Base-by-base conservation (phyloP, 2,113 vertebrate species). In the Regulus satrapa region DNA sequence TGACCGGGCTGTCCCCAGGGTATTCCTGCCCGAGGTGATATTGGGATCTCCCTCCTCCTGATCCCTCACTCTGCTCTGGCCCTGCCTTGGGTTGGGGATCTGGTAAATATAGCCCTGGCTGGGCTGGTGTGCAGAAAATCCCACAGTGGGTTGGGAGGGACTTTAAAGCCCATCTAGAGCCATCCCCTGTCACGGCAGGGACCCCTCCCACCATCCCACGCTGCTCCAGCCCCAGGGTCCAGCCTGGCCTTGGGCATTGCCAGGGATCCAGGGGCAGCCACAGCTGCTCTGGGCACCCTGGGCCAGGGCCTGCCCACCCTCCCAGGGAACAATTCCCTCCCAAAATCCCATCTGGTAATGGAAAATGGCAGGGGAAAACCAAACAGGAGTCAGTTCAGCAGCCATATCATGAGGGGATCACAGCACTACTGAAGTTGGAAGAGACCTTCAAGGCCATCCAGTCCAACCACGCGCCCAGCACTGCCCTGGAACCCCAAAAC, bases 241-340 rank as follows among this genome's bases (percentile, higher is more conserved):
- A 76, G 0, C 64, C 64, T 48, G 85, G 40, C 64, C 48, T 55
- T 2, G 56, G 56, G 0, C 64, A 78, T 40, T 62, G 9, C 83
- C 83, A 87, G 64, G 64, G 40, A 54, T 62, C 31, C 79, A 82
- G 74, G 55, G 36, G 71, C 62, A 51, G 31, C 43, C 59, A 20
- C 61, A 75, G 52, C 61, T 75, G 2, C 82, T 75, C 71, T 66
- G 82, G 23, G 20, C 32, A 86, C 12, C 18, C 72, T 68, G 63
- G 45, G 46, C 84, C 84, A 69, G 55, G 51, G n/a, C 63, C 64
- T 71, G 2, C 8, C 10, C 64, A 55, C 24, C n/a, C 40, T 62
- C 0, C 0, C 19, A 48, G n/a, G 24, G 16, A 34, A 0, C 1
- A 28, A 78, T 78, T 55, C 1, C 11, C 0, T 25, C 48, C 31